Percentiles rank a stretch among this genome's conserved stretches.
phyloP scores from a whole-genome alignment of 2,888 invertebrate genomes.

The Agriopis leucophaearia region DNA sequence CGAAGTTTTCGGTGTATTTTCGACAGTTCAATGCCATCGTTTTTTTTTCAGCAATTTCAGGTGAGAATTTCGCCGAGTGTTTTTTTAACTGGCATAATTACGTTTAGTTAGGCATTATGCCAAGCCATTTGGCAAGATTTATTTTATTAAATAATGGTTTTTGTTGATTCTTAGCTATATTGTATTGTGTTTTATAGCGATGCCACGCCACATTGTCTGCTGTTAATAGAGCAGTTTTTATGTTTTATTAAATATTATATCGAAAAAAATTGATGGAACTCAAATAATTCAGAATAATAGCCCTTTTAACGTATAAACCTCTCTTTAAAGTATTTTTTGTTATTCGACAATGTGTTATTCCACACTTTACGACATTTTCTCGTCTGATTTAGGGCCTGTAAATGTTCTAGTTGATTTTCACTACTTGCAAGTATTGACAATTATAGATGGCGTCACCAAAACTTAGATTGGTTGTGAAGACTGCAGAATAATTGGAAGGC shows the following conservation, averaged over 20 bases:
- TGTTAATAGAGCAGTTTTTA: not conserved
- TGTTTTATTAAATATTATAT: not conserved
- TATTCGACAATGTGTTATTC: too few relatives aligned
- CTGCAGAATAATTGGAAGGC: too few relatives aligned
- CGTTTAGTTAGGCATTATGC: slow-evolving; percentile 55
- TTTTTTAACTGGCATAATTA: slow-evolving; percentile 52
- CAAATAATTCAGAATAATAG: too few relatives aligned
- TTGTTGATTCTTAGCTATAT: slow-evolving; percentile 26
- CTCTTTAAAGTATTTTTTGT: too few relatives aligned
- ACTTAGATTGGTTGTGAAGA: too few relatives aligned
- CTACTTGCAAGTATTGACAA: too few relatives aligned
- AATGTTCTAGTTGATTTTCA: too few relatives aligned
- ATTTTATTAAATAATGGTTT: slow-evolving; percentile 39
- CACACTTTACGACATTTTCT: too few relatives aligned
- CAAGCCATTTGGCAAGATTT: slow-evolving; percentile 54
- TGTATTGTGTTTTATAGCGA: slow-evolving; percentile 28
- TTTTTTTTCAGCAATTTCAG: slow-evolving; percentile 4
- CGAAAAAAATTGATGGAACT: not conserved
- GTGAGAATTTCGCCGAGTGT: slow-evolving; percentile 17
- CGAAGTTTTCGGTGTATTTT: slow-evolving; percentile 31
- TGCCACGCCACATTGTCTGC: slow-evolving; percentile 18
- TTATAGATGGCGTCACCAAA: too few relatives aligned
- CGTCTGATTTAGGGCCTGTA: too few relatives aligned
- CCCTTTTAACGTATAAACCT: too few relatives aligned
- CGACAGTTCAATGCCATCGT: slow-evolving; percentile 43